Evolutionary conservation across 2,797 vertebrate genomes (phyloP).

Genomic region (Mus minutoides): DNA sequence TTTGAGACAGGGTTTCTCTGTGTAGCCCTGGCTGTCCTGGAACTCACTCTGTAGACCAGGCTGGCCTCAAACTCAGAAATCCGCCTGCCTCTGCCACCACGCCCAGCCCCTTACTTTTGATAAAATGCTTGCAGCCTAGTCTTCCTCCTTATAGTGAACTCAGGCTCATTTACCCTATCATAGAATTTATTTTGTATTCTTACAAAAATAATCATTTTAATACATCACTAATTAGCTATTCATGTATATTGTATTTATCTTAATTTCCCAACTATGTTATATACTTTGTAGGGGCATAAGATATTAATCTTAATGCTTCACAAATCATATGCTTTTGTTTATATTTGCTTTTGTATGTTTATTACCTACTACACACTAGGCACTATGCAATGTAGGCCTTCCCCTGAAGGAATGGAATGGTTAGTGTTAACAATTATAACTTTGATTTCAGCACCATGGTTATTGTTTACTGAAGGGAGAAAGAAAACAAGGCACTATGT

Average conservation of each 20-base stretch:
- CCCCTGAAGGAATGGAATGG: conserved; percentile 24
- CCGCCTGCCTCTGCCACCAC: too few species aligned
- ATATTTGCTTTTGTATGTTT: conserved; percentile 19
- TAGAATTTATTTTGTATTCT: conserved; percentile 59
- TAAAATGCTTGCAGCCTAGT: conserved; percentile 11
- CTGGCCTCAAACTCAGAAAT: too few species aligned
- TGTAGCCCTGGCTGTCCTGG: too few species aligned
- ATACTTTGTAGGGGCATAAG: conserved; percentile 38
- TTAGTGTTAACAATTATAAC: conserved; percentile 22
- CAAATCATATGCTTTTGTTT: conserved; percentile 24
- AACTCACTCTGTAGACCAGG: too few species aligned
- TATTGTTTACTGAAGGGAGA: conserved; percentile 30
- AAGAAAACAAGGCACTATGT: conserved; percentile 24
- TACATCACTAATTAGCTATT: conserved; percentile 22
- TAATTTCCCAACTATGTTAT: conserved; percentile 56
- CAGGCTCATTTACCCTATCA: not conserved
- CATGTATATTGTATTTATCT: conserved; percentile 17
- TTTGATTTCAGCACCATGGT: conserved; percentile 56
- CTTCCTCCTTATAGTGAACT: conserved; percentile 32
- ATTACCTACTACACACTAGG: not conserved
- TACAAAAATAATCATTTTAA: conserved; percentile 22
- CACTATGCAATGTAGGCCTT: conserved; percentile 33
- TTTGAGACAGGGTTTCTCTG: too few species aligned
- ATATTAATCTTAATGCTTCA: conserved; percentile 52
- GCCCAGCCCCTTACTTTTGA: conserved; percentile 16